A percentile compares a stretch with the other conserved stretches of the same genome.
phyloP scores from a whole-genome alignment of 2,888 invertebrate species.

The Drosophila eohydei region DNA sequence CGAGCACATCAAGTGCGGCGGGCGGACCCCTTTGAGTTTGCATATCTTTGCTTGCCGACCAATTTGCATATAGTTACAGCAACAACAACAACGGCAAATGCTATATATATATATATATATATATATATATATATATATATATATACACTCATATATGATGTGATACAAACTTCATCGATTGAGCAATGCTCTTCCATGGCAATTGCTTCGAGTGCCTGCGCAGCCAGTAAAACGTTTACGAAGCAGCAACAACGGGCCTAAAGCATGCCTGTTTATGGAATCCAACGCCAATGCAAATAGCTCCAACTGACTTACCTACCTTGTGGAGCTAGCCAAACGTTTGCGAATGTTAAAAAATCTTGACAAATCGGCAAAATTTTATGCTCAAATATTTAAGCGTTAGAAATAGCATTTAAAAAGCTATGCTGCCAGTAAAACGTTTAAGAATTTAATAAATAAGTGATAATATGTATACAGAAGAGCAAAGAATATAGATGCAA shows the following conservation, averaged over 20 bases:
- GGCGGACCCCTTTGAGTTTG: conserved; percentile 68
- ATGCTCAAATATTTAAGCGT: too few species aligned
- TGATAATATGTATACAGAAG: background rate
- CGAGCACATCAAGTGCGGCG: conserved; percentile 30
- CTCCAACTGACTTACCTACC: background rate
- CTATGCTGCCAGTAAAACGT: background rate
- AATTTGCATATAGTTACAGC: conserved; percentile 63
- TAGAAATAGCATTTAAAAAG: too few species aligned
- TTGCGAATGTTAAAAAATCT: background rate
- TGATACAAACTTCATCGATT: conserved; percentile 12
- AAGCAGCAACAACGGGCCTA: background rate
- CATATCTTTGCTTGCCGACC: conserved; percentile 70
- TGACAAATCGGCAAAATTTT: too few species aligned
- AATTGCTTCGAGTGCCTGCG: background rate
- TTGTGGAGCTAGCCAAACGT: background rate
- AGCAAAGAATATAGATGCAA: too few species aligned
- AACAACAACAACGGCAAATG: conserved; percentile 17
- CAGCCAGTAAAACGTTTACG: conserved; percentile 4
- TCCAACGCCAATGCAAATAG: background rate
- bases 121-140: conserved; percentile 1
- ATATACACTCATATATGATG: conserved; percentile 1
- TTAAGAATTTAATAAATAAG: background rate
- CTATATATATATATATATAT: conserved; percentile 6
- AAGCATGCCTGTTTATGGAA: background rate
- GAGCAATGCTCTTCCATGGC: conserved; percentile 18